A percentile compares a stretch with the other conserved stretches of the same genome.
Evolutionary conservation across 2,113 vertebrate genomes (phyloP).

Genomic region (Clarias gariepinus): DNA sequence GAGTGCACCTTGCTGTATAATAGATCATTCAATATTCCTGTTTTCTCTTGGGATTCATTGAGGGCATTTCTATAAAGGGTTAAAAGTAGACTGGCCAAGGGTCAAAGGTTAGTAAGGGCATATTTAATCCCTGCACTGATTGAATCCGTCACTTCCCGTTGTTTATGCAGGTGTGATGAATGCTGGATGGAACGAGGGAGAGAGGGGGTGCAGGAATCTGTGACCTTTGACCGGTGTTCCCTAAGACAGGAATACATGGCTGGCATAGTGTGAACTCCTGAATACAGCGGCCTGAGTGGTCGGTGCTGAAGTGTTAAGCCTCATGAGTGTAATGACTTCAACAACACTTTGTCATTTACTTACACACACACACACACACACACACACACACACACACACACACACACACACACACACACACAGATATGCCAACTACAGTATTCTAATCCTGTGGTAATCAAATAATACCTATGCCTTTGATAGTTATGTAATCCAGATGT

Average conservation of each 20-base stretch:
- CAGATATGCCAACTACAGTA: background rate
- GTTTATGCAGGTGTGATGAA: slow-evolving; percentile 53
- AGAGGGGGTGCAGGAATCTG: slow-evolving; percentile 55
- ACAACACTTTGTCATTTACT: slow-evolving; percentile 22
- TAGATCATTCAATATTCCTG: background rate
- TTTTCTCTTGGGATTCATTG: background rate
- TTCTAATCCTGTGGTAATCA: background rate
- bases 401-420: background rate
- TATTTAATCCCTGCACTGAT: slow-evolving; percentile 54
- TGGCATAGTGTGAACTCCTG: slow-evolving; percentile 59
- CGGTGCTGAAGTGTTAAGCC: slow-evolving; percentile 65
- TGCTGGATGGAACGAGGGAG: slow-evolving; percentile 6
- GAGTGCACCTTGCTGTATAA: background rate
- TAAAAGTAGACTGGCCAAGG: background rate
- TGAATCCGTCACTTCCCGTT: slow-evolving; percentile 33
- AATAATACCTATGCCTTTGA: background rate
- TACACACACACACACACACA: background rate
- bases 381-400: slow-evolving; percentile 11
- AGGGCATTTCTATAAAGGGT: slow-evolving; percentile 16
- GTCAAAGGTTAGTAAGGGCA: slow-evolving; percentile 50
- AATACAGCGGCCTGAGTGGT: slow-evolving; percentile 56
- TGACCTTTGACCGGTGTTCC: slow-evolving; percentile 58
- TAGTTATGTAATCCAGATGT: background rate
- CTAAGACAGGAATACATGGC: slow-evolving; percentile 50
- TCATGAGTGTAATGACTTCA: slow-evolving; percentile 60